Conservation (phyloP, 1,140 invertebrate genomes). For the Drosophila setifemur region DNA sequence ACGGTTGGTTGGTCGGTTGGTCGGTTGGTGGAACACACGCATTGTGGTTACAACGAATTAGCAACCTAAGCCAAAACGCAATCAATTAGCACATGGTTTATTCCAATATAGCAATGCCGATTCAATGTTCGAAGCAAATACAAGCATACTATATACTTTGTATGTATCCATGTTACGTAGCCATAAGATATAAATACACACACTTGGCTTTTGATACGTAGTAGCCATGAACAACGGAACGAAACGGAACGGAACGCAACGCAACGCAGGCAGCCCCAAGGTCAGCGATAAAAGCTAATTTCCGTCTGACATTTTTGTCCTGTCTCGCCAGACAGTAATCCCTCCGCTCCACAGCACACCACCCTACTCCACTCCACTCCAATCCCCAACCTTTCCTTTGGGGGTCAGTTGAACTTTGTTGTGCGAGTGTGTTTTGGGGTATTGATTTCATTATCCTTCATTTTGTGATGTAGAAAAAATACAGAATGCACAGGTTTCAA, state of each 20-base stretch:
- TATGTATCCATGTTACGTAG: background rate
- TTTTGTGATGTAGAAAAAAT: background rate
- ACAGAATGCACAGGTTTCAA: background rate
- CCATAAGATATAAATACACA: background rate
- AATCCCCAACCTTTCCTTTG: background rate
- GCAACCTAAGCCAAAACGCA: conserved; percentile 22
- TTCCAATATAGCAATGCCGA: conserved; percentile 12
- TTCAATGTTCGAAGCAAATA: background rate
- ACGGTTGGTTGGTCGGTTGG: no score
- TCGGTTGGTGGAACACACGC: conserved; percentile 7
- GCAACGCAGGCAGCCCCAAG: conserved; percentile 10
- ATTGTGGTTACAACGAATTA: conserved; percentile 24
- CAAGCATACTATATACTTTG: conserved; percentile 6
- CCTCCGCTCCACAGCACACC: background rate
- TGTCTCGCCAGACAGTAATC: conserved; percentile 30
- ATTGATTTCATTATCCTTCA: conserved; percentile 50
- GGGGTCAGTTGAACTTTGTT: background rate
- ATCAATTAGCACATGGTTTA: conserved; percentile 37
- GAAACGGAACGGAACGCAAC: no score
- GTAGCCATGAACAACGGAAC: conserved; percentile 7
- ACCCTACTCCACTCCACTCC: background rate
- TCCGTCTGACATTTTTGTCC: conserved; percentile 37
- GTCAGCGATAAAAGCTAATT: conserved; percentile 33
- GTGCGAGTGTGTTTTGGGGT: background rate
- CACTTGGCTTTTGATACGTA: background rate